Conservation (phyloP, 2,888 invertebrate genomes). For the Ophioninae sp. region DNA sequence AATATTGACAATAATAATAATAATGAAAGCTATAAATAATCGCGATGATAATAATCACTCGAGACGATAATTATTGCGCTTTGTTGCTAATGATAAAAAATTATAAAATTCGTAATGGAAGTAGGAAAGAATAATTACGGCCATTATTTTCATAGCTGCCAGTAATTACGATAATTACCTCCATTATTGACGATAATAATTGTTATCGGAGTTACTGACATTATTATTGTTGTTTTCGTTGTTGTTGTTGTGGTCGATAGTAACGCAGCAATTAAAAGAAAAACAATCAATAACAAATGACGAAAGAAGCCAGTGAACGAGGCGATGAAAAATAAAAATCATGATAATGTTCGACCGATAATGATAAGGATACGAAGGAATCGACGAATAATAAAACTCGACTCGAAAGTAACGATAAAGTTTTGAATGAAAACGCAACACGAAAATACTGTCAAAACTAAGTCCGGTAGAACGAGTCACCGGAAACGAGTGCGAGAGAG, state of each 20-base stretch:
- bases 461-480: conserved; percentile 8
- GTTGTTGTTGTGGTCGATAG: background rate
- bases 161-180: conserved; percentile 1
- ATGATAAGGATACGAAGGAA: background rate
- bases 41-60: background rate
- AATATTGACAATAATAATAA: too few species aligned
- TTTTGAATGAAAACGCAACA: background rate
- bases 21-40: too few species aligned
- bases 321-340: background rate
- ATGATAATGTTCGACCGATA: background rate
- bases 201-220: background rate
- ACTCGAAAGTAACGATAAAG: background rate
- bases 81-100: background rate
- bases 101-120: too few species aligned
- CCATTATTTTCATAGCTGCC: background rate
- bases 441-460: background rate
- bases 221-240: background rate
- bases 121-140: background rate
- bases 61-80: background rate
- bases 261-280: background rate
- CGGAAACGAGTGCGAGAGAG: conserved; percentile 32
- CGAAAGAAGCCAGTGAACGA: background rate
- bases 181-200: background rate
- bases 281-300: background rate
- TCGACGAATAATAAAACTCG: background rate